A percentile compares a stretch with the other conserved stretches of the same genome.
Evolutionary conservation across 2,888 invertebrate genomes (phyloP).

Genomic region (Pardosa pseudoannulata): DNA sequence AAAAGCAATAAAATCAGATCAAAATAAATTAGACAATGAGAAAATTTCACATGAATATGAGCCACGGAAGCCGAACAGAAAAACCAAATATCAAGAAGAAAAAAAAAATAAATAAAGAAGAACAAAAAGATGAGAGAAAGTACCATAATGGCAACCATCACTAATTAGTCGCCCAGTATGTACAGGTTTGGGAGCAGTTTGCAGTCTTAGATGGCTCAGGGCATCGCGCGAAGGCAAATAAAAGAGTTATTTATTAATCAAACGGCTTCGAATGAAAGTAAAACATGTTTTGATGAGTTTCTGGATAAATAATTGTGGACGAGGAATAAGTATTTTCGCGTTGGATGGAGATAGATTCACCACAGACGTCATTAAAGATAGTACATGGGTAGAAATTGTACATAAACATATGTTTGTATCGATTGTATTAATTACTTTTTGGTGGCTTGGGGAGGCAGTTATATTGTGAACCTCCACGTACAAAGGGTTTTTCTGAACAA

Average conservation of each 20-base stretch:
- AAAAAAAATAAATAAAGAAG: not conserved
- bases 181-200: not conserved
- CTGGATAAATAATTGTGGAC: not conserved
- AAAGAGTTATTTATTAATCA: constrained; percentile 1
- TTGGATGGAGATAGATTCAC: too few relatives aligned
- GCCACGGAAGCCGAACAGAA: not conserved
- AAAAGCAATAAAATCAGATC: not conserved
- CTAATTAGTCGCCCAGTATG: constrained; percentile 42
- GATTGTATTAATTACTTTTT: too few relatives aligned
- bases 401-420: too few relatives aligned
- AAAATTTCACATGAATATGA: too few relatives aligned
- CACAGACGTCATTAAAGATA: too few relatives aligned
- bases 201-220: not conserved
- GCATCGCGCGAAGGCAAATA: not conserved
- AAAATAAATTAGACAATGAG: too few relatives aligned
- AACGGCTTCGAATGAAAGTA: not conserved
- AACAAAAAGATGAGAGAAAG: not conserved
- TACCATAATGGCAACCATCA: constrained; percentile 20
- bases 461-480: too few relatives aligned
- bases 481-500: too few relatives aligned
- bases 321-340: too few relatives aligned
- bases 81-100: not conserved
- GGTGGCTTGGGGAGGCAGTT: too few relatives aligned
- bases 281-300: not conserved
- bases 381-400: too few relatives aligned